Evolutionary conservation across 1,140 invertebrate species (phyloP).

Genomic region (Drosophila pachea): DNA sequence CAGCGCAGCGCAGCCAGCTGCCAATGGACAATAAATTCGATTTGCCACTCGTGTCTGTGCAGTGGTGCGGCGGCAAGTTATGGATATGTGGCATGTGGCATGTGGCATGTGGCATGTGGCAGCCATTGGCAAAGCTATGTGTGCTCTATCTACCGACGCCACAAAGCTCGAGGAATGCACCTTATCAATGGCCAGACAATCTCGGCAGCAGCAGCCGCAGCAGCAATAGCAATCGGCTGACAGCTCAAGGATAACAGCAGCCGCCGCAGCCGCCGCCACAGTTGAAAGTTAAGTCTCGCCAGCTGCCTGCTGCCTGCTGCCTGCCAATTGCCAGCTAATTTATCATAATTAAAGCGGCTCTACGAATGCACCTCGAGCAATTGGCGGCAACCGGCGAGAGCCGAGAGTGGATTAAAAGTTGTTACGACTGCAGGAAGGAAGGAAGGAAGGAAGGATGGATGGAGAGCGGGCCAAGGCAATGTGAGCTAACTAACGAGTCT

Average conservation of each 20-base stretch:
- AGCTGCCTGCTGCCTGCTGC: slow-evolving; percentile 35
- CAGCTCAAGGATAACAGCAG: slow-evolving; percentile 47
- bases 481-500: slow-evolving; percentile 35
- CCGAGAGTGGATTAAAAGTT: background rate
- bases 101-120: slow-evolving; percentile 33
- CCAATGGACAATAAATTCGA: slow-evolving; percentile 36
- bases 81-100: slow-evolving; percentile 30
- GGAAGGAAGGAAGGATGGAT: slow-evolving; percentile 1
- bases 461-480: background rate
- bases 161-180: slow-evolving; percentile 36
- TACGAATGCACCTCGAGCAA: slow-evolving; percentile 24
- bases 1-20: slow-evolving; percentile 11
- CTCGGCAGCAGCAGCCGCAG: slow-evolving; percentile 6
- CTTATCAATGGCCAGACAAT: slow-evolving; percentile 44
- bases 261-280: slow-evolving; percentile 7
- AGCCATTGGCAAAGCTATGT: slow-evolving; percentile 13
- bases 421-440: background rate
- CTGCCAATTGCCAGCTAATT: slow-evolving; percentile 34
- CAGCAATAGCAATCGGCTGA: slow-evolving; percentile 19
- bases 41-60: slow-evolving; percentile 11
- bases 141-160: slow-evolving; percentile 31
- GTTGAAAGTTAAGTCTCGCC: slow-evolving; percentile 4
- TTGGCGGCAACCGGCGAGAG: background rate
- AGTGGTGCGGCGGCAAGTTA: slow-evolving; percentile 24
- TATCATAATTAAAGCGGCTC: slow-evolving; percentile 43